Evolutionary conservation across 2,797 vertebrate genomes (phyloP), one percentile per base, ranked within the genome.

Genomic region (Pseudotriccus pelzelni): DNA sequence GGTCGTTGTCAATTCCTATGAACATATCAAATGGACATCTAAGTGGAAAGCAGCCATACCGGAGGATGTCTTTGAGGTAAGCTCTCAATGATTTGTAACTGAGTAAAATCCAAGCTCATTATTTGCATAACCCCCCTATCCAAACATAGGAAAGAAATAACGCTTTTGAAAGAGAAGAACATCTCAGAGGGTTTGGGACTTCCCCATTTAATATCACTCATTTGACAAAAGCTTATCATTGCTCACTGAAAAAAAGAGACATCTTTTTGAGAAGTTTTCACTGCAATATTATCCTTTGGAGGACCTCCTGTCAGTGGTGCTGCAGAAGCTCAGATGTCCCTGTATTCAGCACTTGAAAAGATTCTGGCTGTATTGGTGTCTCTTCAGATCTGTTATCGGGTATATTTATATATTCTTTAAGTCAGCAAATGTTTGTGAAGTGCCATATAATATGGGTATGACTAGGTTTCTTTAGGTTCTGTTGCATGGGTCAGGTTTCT

Each of bases 31-130:
- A 72, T 97, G 98, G 34, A 99, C 98, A 8, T 96, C 84, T 0
- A 99, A 99, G 96, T 99, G 99, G 99, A 98, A 98, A 90, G 80
- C 94, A 67, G 98, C 98, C 55, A 98, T 99, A 95, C 98, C 99
- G 23, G 98, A 99, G 2, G 98, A 98, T 13, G 97, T 98, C 96
- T 98, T 99, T 96, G 83, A 99, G 98, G 99, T 99, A 96, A 96
- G 85, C 6, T 49, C 77, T 53, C 79, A 59, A 39, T 2, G 27
- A 46, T 16, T 27, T 30, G 21, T 7, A 64, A 62, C 10, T 9
- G 20, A 74, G 28, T 39, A 28, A 82, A 85, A 72, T 39, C 47
- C 63, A 76, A 66, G 46, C 10, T 83, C 21, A 3, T 49, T 69
- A 34, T 90, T 46, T 94, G 21, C 14, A 16, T 73, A 55, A 5